Evolutionary conservation across 2,888 invertebrate species (phyloP), one percentile per base, ranked within the genome.

Genomic region (Lymantria monacha): DNA sequence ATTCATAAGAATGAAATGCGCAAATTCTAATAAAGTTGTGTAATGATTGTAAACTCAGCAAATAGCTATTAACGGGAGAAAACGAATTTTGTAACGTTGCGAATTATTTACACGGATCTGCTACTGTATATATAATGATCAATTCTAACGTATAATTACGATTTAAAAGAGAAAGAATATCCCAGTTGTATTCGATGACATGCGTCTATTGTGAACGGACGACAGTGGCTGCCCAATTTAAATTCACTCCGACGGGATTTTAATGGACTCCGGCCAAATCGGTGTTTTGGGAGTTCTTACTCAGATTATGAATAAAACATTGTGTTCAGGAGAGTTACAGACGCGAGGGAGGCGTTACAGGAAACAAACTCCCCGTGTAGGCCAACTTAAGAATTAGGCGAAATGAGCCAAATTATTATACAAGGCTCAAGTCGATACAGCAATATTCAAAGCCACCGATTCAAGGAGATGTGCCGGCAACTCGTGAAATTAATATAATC

Each of bases 261-360:
- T 79, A 84, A 83, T 82, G 81, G 81, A 80, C 76, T 80, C 69
- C 66, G 57, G 70, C 73, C 71, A 80, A 85, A 82, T 82, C 81
- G 79, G 66, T 84, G 83, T 85, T 85, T 83, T 73, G 77, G 78
- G 79, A 79, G 70, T 79, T 80, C 72, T 74, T 76, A 75, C 76
- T 74, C 69, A 64, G 73, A 75, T 79, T 74, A 85, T 86, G 85
- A 87, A 87, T 87, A 84, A 86, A 85, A 87, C 85, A 87, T 87
- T 63, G 56, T 63, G 49, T 58, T 53, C 59, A 55, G 49, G 61
- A 57, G 53, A 60, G 51, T 53, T 57, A 52, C 53, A 8, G 36
- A 7, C 41, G 33, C 30, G n/a, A 30, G 22, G 46, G 33, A 11
- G 44, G 8, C 43, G 12, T 55, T 50, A 60, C 44, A 49, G 59